Evolutionary conservation across 2,888 invertebrate species (phyloP).

Genomic region (Campoplex nolae): DNA sequence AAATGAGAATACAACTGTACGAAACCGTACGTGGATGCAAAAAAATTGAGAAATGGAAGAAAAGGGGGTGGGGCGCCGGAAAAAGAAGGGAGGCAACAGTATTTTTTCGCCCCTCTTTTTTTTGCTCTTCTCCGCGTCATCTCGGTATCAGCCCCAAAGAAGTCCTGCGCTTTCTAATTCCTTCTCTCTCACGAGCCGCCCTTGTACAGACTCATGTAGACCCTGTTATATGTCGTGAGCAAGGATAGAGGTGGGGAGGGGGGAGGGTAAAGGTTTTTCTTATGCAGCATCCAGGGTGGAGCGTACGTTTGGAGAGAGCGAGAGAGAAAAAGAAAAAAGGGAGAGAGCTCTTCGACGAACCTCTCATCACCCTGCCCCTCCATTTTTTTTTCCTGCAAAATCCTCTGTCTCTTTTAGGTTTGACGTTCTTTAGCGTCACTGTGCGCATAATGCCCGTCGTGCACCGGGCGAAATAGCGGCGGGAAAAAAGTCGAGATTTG

Average conservation of each 20-base stretch:
- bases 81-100: slow-evolving; percentile 69
- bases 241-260: neutral
- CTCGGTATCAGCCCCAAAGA: slow-evolving; percentile 45
- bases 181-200: slow-evolving; percentile 37
- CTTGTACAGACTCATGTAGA: slow-evolving; percentile 15
- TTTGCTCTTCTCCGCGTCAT: slow-evolving; percentile 4
- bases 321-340: neutral
- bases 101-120: slow-evolving; percentile 15
- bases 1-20: neutral
- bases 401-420: slow-evolving; percentile 61
- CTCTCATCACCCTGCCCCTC: slow-evolving; percentile 57
- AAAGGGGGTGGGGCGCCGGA: slow-evolving; percentile 63
- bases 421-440: slow-evolving; percentile 24
- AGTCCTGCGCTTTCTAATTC: slow-evolving; percentile 46
- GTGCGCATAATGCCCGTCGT: slow-evolving; percentile 30
- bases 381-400: slow-evolving; percentile 46
- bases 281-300: slow-evolving; percentile 63
- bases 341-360: slow-evolving; percentile 44
- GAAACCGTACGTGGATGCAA: neutral
- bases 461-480: slow-evolving; percentile 45
- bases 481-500: slow-evolving; percentile 70
- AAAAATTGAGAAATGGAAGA: slow-evolving; percentile 49
- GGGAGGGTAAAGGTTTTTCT: slow-evolving; percentile 44
- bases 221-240: slow-evolving; percentile 35
- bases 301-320: slow-evolving; percentile 40